Evolutionary conservation across 2,113 vertebrate genomes (phyloP).

Genomic region (Grammatotria lemairii): DNA sequence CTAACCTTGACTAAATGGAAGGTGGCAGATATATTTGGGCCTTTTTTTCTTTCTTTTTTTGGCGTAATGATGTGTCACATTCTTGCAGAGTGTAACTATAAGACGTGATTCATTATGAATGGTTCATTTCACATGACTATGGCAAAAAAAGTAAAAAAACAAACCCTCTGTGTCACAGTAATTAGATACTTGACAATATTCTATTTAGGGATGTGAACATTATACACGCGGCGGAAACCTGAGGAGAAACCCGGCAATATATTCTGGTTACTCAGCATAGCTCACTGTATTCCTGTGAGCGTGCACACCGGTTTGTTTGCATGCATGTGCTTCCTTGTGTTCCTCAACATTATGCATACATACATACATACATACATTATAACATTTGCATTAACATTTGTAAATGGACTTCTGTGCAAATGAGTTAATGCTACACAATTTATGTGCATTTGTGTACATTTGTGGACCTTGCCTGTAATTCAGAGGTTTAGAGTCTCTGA

Average conservation of each 20-base stretch:
- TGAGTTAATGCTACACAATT: neutral
- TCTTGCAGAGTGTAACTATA: neutral
- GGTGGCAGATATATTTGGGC: neutral
- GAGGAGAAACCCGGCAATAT: conserved; percentile 21
- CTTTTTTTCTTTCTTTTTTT: neutral
- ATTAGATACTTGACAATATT: conserved; percentile 10
- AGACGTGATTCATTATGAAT: neutral
- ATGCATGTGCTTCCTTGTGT: neutral
- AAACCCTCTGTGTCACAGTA: neutral
- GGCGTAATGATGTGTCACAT: neutral
- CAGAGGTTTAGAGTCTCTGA: conserved; percentile 28
- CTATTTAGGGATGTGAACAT: conserved; percentile 34
- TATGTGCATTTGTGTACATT: neutral
- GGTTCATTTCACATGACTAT: neutral
- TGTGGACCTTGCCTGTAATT: neutral
- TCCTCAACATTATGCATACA: neutral
- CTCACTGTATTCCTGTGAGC: neutral
- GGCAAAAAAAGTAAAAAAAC: neutral
- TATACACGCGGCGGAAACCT: conserved; percentile 36
- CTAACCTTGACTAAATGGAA: neutral
- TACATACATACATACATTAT: neutral
- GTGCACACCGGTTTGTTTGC: neutral
- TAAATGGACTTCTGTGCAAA: neutral
- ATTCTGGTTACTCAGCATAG: conserved; percentile 37
- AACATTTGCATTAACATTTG: neutral